Conservation (phyloP, 2,113 vertebrate genomes). For the Eudorcas thomsonii region DNA sequence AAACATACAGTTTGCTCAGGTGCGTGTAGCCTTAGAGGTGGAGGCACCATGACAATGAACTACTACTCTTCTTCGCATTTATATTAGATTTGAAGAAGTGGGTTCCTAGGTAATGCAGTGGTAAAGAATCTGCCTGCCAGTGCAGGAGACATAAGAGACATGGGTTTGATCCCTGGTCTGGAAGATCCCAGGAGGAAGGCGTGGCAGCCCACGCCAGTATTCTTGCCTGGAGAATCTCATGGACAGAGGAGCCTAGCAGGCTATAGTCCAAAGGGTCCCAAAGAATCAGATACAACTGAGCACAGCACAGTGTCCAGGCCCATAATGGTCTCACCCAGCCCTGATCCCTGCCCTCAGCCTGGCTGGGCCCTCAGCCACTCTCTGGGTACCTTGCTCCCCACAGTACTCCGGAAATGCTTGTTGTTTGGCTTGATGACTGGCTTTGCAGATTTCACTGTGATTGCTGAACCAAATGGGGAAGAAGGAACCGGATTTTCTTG, state of each 20-base stretch:
- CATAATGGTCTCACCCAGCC: neutral
- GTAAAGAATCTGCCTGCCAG: neutral
- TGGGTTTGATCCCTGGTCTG: neutral
- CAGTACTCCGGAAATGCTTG: constrained; percentile 91
- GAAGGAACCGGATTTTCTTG: constrained; percentile 82
- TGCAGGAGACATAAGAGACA: neutral
- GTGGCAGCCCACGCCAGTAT: neutral
- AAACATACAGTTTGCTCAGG: neutral
- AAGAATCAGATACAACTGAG: neutral
- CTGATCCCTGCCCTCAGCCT: neutral
- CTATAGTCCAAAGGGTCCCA: neutral
- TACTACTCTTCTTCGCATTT: too few species aligned
- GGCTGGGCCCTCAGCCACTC: neutral
- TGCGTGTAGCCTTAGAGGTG: neutral
- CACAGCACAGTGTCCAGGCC: neutral
- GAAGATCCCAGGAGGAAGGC: neutral
- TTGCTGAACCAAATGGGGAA: constrained; percentile 73
- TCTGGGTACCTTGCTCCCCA: constrained; percentile 91
- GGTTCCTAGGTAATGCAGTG: neutral
- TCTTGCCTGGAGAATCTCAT: neutral
- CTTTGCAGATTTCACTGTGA: constrained; percentile 90
- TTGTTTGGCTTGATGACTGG: constrained; percentile 88
- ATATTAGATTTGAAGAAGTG: neutral
- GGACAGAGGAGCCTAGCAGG: neutral
- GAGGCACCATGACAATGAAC: fast-evolving